These are phyloP conservation scores for Eupithecia exiguata DNA, from an alignment of 2,888 invertebrate genomes.

Conservation along the genomic window DNA sequence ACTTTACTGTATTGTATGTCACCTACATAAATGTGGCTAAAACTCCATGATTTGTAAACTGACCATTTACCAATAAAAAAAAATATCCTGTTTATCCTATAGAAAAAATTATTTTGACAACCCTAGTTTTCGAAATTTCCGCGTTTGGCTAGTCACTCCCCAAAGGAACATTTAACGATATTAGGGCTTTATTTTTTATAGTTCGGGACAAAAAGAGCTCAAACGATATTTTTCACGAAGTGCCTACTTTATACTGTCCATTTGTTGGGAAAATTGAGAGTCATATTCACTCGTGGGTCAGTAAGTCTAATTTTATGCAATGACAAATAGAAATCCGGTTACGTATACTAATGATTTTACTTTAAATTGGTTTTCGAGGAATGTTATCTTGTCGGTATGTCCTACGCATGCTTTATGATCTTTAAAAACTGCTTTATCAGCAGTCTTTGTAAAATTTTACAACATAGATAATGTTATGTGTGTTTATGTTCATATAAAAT, in stretches of 20 bases:
- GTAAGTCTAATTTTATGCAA: constrained; percentile 20
- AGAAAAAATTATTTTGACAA: constrained; percentile 51
- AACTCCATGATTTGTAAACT: no score
- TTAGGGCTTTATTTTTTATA: constrained; percentile 84
- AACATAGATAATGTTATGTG: no score
- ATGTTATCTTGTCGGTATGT: neutral
- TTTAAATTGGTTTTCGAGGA: neutral
- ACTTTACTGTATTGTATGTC: no score
- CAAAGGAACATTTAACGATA: constrained; percentile 82
- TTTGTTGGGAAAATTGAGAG: constrained; percentile 46
- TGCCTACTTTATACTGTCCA: constrained; percentile 67
- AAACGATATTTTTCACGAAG: constrained; percentile 73
- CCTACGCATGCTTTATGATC: no score
- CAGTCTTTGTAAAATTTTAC: no score
- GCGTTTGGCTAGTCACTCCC: constrained; percentile 80
- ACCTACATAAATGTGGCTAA: no score
- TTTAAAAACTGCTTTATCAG: no score
- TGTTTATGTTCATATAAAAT: no score
- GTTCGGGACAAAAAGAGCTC: constrained; percentile 79
- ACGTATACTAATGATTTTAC: neutral
- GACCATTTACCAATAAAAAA: no score
- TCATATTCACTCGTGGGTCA: constrained; percentile 61
- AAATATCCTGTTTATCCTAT: no score
- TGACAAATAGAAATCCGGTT: constrained; percentile 14
- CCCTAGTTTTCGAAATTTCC: constrained; percentile 69